A percentile compares a stretch with the other conserved stretches of the same genome.
phyloP scores from a whole-genome alignment of 2,113 vertebrate species.

The Cairina moschata region DNA sequence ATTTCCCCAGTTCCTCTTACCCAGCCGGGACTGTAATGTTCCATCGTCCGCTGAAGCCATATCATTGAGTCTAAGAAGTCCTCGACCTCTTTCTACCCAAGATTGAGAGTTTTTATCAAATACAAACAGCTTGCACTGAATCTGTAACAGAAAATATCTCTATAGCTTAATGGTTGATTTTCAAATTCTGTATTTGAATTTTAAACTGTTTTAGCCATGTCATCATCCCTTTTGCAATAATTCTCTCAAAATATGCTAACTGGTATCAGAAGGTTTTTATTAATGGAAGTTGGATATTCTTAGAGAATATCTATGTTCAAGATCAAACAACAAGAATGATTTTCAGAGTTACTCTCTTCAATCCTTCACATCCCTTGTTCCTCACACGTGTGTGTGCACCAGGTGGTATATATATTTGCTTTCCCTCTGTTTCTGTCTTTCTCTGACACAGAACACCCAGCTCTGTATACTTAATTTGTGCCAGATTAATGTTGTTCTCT shows the following conservation, averaged over 20 bases:
- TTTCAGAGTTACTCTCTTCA: not conserved
- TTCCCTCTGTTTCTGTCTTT: not conserved
- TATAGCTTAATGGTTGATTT: not conserved
- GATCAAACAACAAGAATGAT: not conserved
- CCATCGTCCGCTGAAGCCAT: constrained; percentile 96
- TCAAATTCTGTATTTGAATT: not conserved
- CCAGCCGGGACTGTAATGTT: constrained; percentile 92
- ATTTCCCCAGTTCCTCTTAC: constrained; percentile 71
- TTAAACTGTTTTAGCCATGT: not conserved
- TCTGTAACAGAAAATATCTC: constrained; percentile 76
- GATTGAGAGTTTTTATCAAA: constrained; percentile 98
- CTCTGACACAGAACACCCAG: not conserved
- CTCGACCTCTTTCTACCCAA: constrained; percentile 97
- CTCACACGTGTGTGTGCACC: not conserved
- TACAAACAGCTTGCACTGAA: constrained; percentile 98
- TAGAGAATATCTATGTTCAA: not conserved
- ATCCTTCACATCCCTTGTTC: not conserved
- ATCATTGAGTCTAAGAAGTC: constrained; percentile 95
- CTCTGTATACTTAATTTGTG: not conserved
- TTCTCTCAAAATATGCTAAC: not conserved
- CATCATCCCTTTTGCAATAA: not conserved
- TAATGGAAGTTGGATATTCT: not conserved
- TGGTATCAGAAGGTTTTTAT: not conserved
- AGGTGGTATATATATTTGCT: not conserved
- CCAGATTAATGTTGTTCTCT: not conserved